These are phyloP conservation scores for Trogon melanurus DNA, from an alignment of 2,113 vertebrate species.

Conservation along the genomic window DNA sequence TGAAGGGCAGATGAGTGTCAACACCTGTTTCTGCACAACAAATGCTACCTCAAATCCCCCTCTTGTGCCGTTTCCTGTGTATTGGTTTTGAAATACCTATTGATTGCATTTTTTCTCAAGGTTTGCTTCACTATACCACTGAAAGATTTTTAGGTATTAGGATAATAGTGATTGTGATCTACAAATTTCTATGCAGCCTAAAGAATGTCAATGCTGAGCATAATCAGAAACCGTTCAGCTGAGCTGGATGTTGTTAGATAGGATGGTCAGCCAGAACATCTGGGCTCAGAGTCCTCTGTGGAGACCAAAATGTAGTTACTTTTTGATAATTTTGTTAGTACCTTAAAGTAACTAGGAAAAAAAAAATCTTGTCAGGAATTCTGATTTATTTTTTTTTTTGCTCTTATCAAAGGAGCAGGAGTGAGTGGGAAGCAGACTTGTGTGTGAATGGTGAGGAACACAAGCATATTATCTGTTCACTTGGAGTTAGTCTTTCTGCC, in stretches of 20 bases:
- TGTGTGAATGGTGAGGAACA: fast-evolving
- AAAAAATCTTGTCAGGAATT: background rate
- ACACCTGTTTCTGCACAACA: background rate
- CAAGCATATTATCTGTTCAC: background rate
- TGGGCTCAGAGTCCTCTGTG: background rate
- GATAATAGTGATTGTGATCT: background rate
- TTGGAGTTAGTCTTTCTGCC: background rate
- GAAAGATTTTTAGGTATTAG: background rate
- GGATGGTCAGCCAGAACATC: background rate
- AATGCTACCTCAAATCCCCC: background rate
- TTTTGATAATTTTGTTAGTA: background rate
- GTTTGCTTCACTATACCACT: background rate
- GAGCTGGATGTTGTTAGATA: background rate
- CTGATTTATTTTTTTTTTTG: background rate
- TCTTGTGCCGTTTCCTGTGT: background rate
- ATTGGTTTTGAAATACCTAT: background rate
- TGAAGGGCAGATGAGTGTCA: background rate
- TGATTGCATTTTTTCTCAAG: background rate
- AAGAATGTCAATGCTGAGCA: background rate
- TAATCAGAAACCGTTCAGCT: background rate
- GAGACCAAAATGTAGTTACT: background rate
- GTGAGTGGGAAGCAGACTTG: background rate
- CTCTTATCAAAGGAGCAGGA: background rate
- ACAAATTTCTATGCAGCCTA: background rate
- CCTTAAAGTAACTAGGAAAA: background rate